These are phyloP conservation scores for Arion vulgaris DNA, from an alignment of 1,140 invertebrate species.

Conservation along the genomic window DNA sequence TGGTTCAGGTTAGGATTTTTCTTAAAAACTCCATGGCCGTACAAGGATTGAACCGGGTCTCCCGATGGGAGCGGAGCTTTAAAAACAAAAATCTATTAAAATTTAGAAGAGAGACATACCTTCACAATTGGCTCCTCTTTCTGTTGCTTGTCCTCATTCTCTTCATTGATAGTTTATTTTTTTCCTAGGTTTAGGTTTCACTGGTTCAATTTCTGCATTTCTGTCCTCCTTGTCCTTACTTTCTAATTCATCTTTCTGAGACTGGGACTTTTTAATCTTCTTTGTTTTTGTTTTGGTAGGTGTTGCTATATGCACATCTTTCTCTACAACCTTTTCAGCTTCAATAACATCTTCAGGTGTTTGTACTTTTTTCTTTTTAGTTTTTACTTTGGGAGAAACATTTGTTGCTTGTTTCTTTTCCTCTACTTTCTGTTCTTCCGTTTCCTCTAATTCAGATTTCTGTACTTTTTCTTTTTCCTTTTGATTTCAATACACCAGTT, in stretches of 20 bases:
- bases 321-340: constrained; percentile 11
- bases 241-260: constrained; percentile 40
- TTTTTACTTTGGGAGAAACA: not conserved
- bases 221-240: constrained; percentile 21
- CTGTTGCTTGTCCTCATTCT: not conserved
- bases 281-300: constrained; percentile 32
- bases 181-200: constrained; percentile 23
- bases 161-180: not conserved
- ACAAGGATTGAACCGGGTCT: too few relatives aligned
- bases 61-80: too few relatives aligned
- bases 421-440: not conserved
- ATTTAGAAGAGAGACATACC: too few relatives aligned
- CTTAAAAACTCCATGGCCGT: too few relatives aligned
- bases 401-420: constrained; percentile 12
- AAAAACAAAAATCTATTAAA: too few relatives aligned
- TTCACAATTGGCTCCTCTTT: not conserved
- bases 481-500: not conserved
- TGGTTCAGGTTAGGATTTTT: too few relatives aligned
- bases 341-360: not conserved
- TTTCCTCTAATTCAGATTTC: constrained; percentile 31
- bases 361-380: constrained; percentile 39
- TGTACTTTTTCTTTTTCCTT: constrained; percentile 48
- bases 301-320: constrained; percentile 6
- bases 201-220: constrained; percentile 27
- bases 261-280: constrained; percentile 37